Evolutionary conservation across 2,888 invertebrate genomes (phyloP).

Genomic region (Galerucella pusilla): DNA sequence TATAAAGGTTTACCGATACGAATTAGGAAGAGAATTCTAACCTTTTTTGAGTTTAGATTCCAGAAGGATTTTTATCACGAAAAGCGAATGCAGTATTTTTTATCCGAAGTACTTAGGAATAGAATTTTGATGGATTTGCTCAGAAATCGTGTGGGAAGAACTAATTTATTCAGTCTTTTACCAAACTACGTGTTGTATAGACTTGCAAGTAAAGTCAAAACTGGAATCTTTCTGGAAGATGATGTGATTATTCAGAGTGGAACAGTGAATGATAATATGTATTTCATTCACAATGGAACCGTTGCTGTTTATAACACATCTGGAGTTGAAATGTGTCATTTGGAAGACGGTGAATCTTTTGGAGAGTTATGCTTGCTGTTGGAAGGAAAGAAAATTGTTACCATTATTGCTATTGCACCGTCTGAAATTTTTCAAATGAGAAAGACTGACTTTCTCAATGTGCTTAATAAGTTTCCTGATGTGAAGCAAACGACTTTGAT

Average conservation of each 20-base stretch:
- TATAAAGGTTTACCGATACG: constrained; percentile 63
- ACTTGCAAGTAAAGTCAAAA: constrained; percentile 30
- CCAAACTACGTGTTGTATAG: constrained; percentile 30
- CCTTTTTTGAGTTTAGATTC: constrained; percentile 62
- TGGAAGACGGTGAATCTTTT: constrained; percentile 66
- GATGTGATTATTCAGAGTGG: constrained; percentile 31
- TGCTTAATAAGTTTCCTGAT: constrained; percentile 61
- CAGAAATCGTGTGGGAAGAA: constrained; percentile 58
- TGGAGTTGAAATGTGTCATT: constrained; percentile 65
- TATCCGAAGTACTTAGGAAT: constrained; percentile 49
- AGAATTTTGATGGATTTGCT: constrained; percentile 62
- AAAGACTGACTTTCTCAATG: constrained; percentile 60
- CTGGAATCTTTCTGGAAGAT: constrained; percentile 32
- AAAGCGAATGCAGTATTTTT: constrained; percentile 59
- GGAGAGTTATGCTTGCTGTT: constrained; percentile 65
- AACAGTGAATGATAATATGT: constrained; percentile 19
- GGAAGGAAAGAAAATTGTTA: constrained; percentile 61
- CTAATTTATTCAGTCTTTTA: constrained; percentile 59
- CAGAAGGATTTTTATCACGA: constrained; percentile 63
- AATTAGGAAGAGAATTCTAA: constrained; percentile 59
- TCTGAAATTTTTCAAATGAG: constrained; percentile 63
- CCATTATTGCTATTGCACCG: constrained; percentile 65
- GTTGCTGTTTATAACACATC: constrained; percentile 58
- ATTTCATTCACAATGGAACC: constrained; percentile 40
- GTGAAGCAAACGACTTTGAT: constrained; percentile 43